Base-by-base conservation (phyloP, 1,140 invertebrate genomes). In the Calliopsis andreniformis region DNA sequence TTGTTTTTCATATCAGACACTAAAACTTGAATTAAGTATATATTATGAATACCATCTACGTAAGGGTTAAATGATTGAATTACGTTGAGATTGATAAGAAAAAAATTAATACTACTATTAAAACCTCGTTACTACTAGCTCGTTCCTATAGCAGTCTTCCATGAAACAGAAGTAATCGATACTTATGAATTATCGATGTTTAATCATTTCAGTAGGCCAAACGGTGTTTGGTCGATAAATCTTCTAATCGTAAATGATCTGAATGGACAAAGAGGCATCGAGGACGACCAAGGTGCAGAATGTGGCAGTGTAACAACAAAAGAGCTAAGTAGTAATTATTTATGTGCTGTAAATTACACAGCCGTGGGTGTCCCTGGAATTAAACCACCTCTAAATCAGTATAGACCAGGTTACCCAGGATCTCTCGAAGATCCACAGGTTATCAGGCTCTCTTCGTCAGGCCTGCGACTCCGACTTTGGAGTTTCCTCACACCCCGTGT, bases 261-360 rank as follows among this genome's bases (percentile, higher is more conserved):
- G 69, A 51, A 47, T 63, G 81, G 73, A 87, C 85, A 87, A 87
- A 88, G 81, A 73, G 78, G 70, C 66, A 73, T 78, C 59, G 56
- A 10, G 35, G 32, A 25, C 32, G n/a, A 10, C 25, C 32, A 67
- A 71, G 55, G 51, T 59, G 78, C 56, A 53, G 72, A 64, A 75
- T 76, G 72, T 73, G 56, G 71, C 76, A 80, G 69, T 70, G 78
- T 79, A 82, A 84, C 87, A 82, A 88, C 89, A 87, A 89, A 85
- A 78, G 72, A 42, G 64, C 88, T 88, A 87, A 90, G 83, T 88
- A 79, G 87, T 89, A 88, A 89, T 90, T 89, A 89, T 89, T 89
- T 89, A 90, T 90, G 87, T 80, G 84, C 85, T 86, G 87, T 87
- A 85, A 67, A 78, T 35, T 59, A 35, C 51, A 20, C 49, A 77